These are phyloP conservation scores for Lutraria rhynchaena DNA, from an alignment of 1,140 invertebrate genomes.

Conservation along the genomic window DNA sequence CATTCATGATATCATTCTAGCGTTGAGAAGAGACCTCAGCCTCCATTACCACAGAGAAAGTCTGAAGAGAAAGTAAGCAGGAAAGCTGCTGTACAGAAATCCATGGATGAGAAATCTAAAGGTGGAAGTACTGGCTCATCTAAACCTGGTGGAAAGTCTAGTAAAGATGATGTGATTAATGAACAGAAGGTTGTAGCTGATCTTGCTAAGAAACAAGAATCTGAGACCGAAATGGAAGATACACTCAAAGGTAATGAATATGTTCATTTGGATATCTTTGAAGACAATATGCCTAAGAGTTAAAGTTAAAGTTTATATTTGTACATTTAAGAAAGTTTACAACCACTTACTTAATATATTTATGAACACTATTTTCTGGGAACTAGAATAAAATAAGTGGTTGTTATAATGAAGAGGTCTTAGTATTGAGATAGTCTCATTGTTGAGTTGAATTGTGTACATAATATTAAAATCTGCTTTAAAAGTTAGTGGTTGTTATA, in stretches of 20 bases:
- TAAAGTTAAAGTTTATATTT: too few relatives aligned
- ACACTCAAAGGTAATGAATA: constrained; percentile 40
- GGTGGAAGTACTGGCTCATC: background rate
- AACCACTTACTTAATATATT: too few relatives aligned
- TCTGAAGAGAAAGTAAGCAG: constrained; percentile 40
- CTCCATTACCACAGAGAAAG: constrained; percentile 42
- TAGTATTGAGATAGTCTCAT: too few relatives aligned
- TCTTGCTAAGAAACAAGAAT: constrained; percentile 28
- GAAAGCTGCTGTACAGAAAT: constrained; percentile 38
- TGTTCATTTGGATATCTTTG: background rate
- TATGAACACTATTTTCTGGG: too few relatives aligned
- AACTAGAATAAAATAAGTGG: too few relatives aligned
- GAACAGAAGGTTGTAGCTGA: constrained; percentile 21
- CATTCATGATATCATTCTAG: background rate
- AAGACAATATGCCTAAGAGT: too few relatives aligned
- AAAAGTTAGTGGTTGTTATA: too few relatives aligned
- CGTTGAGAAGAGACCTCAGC: constrained; percentile 24
- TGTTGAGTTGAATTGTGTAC: too few relatives aligned
- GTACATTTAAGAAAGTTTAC: too few relatives aligned
- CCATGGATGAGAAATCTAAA: constrained; percentile 21
- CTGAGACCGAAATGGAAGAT: constrained; percentile 46
- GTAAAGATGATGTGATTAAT: background rate
- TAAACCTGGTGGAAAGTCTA: background rate
- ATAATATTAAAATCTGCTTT: too few relatives aligned
- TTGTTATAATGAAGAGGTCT: too few relatives aligned